These are phyloP conservation scores for Caenorhabditis briggsae DNA, from an alignment of 1,140 invertebrate genomes.

Conservation along the genomic window DNA sequence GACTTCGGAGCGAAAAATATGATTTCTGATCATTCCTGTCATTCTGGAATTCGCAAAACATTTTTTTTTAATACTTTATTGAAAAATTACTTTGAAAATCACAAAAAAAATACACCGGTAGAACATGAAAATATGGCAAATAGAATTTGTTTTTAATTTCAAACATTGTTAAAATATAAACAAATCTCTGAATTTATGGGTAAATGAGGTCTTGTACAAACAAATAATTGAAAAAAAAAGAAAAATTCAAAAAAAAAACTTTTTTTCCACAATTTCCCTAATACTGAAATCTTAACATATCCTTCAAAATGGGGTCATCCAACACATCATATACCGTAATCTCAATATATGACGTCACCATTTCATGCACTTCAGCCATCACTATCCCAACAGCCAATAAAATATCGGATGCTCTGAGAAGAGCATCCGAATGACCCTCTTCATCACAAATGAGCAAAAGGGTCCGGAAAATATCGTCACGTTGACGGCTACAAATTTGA, in stretches of 20 bases:
- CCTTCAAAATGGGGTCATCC: conserved; percentile 26
- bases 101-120: too few species aligned
- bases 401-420: conserved; percentile 8
- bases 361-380: conserved; percentile 26
- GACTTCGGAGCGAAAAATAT: too few species aligned
- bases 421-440: background rate
- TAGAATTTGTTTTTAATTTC: too few species aligned
- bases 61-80: too few species aligned
- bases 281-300: conserved; percentile 48
- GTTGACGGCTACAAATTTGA: background rate
- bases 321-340: conserved; percentile 23
- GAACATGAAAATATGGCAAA: too few species aligned
- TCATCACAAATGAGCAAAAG: conserved; percentile 33
- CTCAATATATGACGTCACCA: conserved; percentile 49
- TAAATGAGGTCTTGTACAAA: too few species aligned
- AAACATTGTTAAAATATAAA: too few species aligned
- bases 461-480: conserved; percentile 28
- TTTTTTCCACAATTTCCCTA: background rate
- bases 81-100: too few species aligned
- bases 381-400: conserved; percentile 12
- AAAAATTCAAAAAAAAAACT: conserved; percentile 7
- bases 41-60: too few species aligned
- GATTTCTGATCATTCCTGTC: too few species aligned
- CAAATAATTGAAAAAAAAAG: too few species aligned
- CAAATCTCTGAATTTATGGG: too few species aligned